phyloP scores from a whole-genome alignment of 2,113 vertebrate species.

The Oplegnathus fasciatus region DNA sequence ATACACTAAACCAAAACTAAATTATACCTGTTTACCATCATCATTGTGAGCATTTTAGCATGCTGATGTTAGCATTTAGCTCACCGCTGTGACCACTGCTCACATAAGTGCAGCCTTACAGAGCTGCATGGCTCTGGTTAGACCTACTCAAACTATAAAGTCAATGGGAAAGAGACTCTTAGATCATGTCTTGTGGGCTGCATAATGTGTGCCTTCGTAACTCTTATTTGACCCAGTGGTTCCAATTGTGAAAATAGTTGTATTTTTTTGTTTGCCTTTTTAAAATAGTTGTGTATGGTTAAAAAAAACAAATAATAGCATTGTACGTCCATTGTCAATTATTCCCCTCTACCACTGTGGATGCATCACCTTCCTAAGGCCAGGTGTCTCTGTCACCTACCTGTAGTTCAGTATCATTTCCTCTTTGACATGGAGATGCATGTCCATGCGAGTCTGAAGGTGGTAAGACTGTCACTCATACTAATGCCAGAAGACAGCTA shows the following conservation, averaged over 20 bases:
- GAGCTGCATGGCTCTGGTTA: too few relatives aligned
- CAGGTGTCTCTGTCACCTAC: conserved; percentile 24
- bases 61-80: too few relatives aligned
- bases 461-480: conserved; percentile 75
- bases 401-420: conserved; percentile 62
- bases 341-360: not conserved
- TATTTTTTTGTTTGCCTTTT: too few relatives aligned
- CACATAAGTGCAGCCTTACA: too few relatives aligned
- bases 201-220: not conserved
- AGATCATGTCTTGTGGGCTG: too few relatives aligned
- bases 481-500: conserved; percentile 77
- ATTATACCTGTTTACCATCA: not conserved
- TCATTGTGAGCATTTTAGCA: too few relatives aligned
- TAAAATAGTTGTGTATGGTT: too few relatives aligned
- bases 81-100: too few relatives aligned
- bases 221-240: too few relatives aligned
- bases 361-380: conserved; percentile 11
- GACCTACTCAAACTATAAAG: too few relatives aligned
- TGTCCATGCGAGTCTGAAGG: conserved; percentile 63
- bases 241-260: too few relatives aligned
- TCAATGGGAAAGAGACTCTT: too few relatives aligned
- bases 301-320: not conserved
- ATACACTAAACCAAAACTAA: not conserved
- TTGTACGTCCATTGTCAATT: not conserved
- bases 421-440: conserved; percentile 55